These are phyloP conservation scores for Lissocephala sabroskyi DNA, from an alignment of 2,888 invertebrate genomes.

Conservation along the genomic window DNA sequence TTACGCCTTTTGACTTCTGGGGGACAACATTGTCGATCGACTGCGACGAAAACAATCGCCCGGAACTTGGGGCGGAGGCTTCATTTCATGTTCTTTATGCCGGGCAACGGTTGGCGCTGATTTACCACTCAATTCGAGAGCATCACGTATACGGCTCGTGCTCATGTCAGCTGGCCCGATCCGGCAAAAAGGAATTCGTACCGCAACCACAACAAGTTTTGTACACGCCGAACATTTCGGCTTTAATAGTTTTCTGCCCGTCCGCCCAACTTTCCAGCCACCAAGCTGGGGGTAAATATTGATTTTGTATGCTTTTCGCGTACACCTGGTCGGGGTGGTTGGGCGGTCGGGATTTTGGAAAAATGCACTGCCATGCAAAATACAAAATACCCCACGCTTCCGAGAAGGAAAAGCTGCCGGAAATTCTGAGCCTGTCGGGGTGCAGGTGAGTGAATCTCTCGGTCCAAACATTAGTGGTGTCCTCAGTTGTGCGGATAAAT, in stretches of 20 bases:
- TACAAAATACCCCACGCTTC: too few relatives aligned
- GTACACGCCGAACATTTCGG: too few relatives aligned
- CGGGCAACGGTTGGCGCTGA: too few relatives aligned
- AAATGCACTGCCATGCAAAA: slow-evolving; percentile 1
- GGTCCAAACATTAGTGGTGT: slow-evolving; percentile 20
- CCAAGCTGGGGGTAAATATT: slow-evolving; percentile 38
- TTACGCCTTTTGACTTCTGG: slow-evolving; percentile 22
- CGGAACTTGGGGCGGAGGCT: slow-evolving; percentile 1
- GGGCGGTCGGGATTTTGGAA: slow-evolving; percentile 10
- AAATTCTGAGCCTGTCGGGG: too few relatives aligned
- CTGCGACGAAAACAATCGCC: neutral
- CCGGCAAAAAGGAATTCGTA: slow-evolving; percentile 3
- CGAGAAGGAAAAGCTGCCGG: too few relatives aligned
- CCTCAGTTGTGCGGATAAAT: slow-evolving; percentile 23
- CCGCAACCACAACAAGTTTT: neutral
- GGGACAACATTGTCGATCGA: slow-evolving; percentile 23
- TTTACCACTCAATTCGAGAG: slow-evolving; percentile 28
- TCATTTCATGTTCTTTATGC: slow-evolving; percentile 16
- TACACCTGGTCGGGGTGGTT: too few relatives aligned
- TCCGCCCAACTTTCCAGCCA: slow-evolving; percentile 41
- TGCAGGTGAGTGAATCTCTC: slow-evolving; percentile 4
- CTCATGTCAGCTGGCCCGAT: neutral
- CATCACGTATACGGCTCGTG: slow-evolving; percentile 43
- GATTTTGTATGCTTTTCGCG: slow-evolving; percentile 31
- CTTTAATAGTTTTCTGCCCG: too few relatives aligned